These are phyloP conservation scores for Palaemon carinicauda DNA, from an alignment of 1,140 invertebrate genomes.

Conservation along the genomic window DNA sequence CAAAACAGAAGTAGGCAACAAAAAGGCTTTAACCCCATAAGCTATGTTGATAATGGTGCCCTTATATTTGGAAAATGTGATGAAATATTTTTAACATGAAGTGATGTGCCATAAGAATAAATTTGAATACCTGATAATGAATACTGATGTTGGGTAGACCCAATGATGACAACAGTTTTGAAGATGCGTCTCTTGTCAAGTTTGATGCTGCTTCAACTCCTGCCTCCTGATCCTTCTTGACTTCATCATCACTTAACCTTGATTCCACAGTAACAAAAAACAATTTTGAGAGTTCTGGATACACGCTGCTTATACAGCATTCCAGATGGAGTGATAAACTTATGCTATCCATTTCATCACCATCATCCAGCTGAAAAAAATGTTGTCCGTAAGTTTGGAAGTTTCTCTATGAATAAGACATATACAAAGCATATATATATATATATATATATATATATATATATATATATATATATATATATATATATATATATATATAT, in stretches of 20 bases:
- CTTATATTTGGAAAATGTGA: too few relatives aligned
- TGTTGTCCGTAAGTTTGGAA: background rate
- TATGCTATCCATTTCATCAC: constrained; percentile 15
- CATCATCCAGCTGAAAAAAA: constrained; percentile 19
- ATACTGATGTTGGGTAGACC: constrained; percentile 10
- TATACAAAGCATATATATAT: background rate
- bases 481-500: too few relatives aligned
- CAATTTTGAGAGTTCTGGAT: constrained; percentile 10
- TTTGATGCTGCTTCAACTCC: background rate
- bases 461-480: too few relatives aligned
- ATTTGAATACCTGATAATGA: background rate
- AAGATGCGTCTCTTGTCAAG: background rate
- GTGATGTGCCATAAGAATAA: too few relatives aligned
- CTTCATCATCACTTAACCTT: background rate
- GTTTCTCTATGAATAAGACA: background rate
- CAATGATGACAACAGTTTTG: background rate
- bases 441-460: too few relatives aligned
- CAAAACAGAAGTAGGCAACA: too few relatives aligned
- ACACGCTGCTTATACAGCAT: constrained; percentile 19
- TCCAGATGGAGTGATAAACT: constrained; percentile 29
- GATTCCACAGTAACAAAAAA: constrained; percentile 6
- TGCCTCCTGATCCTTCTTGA: background rate
- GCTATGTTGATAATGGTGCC: too few relatives aligned
- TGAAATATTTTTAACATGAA: too few relatives aligned
- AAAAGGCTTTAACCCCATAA: too few relatives aligned